These are phyloP conservation scores for Actinemys pallida DNA, from an alignment of 2,113 vertebrate genomes.

Conservation along the genomic window DNA sequence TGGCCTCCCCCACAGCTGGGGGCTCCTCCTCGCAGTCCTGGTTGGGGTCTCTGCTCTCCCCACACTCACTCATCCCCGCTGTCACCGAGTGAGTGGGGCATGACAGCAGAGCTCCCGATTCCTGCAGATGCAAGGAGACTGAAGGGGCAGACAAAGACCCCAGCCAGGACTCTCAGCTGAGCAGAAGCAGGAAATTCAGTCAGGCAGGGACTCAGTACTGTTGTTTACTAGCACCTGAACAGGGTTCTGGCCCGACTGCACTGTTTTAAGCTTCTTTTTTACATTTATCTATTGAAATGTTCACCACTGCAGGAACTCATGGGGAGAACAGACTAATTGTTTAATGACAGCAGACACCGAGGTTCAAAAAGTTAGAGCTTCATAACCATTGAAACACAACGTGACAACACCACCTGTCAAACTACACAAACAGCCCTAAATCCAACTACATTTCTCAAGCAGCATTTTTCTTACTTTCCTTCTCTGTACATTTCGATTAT, in stretches of 20 bases:
- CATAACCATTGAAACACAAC: not conserved
- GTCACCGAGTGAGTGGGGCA: not conserved
- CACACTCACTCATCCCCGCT: too few relatives aligned
- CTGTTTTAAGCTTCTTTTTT: too few relatives aligned
- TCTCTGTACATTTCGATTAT: not conserved
- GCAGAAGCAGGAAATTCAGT: too few relatives aligned
- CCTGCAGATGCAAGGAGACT: not conserved
- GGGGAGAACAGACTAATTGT: not conserved
- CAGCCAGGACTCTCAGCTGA: not conserved
- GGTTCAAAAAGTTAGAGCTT: not conserved
- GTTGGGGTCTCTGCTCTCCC: not conserved
- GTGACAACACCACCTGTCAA: not conserved
- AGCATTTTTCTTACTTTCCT: not conserved
- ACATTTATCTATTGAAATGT: not conserved
- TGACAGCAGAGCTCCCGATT: too few relatives aligned
- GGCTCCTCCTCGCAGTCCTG: too few relatives aligned
- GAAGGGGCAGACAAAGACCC: not conserved
- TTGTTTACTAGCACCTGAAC: too few relatives aligned
- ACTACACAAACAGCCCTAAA: not conserved
- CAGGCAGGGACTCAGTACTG: not conserved
- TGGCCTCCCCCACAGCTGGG: too few relatives aligned
- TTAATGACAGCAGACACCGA: not conserved
- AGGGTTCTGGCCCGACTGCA: too few relatives aligned
- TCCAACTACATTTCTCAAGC: not conserved
- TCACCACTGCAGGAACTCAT: not conserved